Evolutionary conservation across 2,888 invertebrate genomes (phyloP).

Genomic region (Gymnoscelis rufifasciata): DNA sequence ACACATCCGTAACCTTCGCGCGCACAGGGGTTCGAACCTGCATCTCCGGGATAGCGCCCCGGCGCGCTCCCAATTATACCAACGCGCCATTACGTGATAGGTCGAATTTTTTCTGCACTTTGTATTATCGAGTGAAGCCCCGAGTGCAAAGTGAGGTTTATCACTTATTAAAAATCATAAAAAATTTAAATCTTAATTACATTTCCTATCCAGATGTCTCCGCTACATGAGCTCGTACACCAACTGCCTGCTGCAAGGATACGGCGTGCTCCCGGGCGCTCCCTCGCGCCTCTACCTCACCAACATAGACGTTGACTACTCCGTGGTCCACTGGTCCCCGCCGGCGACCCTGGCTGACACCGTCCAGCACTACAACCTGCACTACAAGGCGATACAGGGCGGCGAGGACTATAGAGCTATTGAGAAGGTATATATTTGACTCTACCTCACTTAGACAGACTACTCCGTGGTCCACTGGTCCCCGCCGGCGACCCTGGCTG

Average conservation of each 20-base stretch:
- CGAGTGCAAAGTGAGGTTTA: too few relatives aligned
- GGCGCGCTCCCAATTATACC: too few relatives aligned
- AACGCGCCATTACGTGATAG: too few relatives aligned
- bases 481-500: constrained; percentile 83
- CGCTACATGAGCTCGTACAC: constrained; percentile 90
- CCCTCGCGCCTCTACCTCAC: constrained; percentile 84
- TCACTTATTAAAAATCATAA: too few relatives aligned
- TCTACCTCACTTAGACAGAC: constrained; percentile 74
- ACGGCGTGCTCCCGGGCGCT: constrained; percentile 88
- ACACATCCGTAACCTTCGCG: too few relatives aligned
- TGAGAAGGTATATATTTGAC: constrained; percentile 56
- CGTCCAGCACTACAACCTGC: constrained; percentile 82
- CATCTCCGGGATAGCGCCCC: too few relatives aligned
- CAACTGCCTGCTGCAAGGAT: constrained; percentile 90
- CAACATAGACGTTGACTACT: constrained; percentile 86
- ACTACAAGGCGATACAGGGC: constrained; percentile 75
- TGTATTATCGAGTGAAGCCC: too few relatives aligned
- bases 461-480: constrained; percentile 90
- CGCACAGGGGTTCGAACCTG: too few relatives aligned
- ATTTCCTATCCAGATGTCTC: constrained; percentile 78
- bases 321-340: constrained; percentile 87
- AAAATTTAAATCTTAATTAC: background rate
- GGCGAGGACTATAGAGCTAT: constrained; percentile 78
- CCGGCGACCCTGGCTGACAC: constrained; percentile 86
- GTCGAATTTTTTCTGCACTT: too few relatives aligned